Percentiles rank a stretch among this genome's conserved stretches.
Conservation (phyloP, 2,888 invertebrate species). For the Sialis lutaria region DNA sequence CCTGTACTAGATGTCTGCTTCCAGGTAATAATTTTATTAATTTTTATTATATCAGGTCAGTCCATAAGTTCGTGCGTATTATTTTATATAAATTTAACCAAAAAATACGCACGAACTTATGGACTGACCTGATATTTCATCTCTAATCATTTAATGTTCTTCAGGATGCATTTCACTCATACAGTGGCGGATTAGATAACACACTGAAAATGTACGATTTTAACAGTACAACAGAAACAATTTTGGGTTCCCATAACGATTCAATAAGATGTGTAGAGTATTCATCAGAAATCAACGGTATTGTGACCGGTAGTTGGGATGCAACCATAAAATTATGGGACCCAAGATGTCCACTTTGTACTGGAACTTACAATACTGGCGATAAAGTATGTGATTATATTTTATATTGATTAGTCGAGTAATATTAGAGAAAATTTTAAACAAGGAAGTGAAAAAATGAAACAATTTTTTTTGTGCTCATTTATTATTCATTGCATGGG, state of each 20-base stretch:
- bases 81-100: too few relatives aligned
- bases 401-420: not conserved
- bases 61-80: too few relatives aligned
- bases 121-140: too few relatives aligned
- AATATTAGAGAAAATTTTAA: not conserved
- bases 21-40: conserved; percentile 35
- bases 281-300: conserved; percentile 72
- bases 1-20: conserved; percentile 86
- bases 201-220: conserved; percentile 86
- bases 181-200: conserved; percentile 87
- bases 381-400: conserved; percentile 31
- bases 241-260: conserved; percentile 75
- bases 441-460: too few relatives aligned
- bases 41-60: conserved; percentile 5
- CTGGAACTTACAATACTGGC: conserved; percentile 70
- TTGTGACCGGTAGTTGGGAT: conserved; percentile 95
- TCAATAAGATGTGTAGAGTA: conserved; percentile 89
- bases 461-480: too few relatives aligned
- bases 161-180: conserved; percentile 89
- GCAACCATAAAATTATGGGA: conserved; percentile 95
- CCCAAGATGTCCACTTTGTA: conserved; percentile 65
- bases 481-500: too few relatives aligned
- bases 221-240: conserved; percentile 68
- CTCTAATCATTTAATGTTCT: conserved; percentile 14
- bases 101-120: too few relatives aligned